Evolutionary conservation across 2,113 vertebrate species (phyloP).

Genomic region (Plecotus auritus): DNA sequence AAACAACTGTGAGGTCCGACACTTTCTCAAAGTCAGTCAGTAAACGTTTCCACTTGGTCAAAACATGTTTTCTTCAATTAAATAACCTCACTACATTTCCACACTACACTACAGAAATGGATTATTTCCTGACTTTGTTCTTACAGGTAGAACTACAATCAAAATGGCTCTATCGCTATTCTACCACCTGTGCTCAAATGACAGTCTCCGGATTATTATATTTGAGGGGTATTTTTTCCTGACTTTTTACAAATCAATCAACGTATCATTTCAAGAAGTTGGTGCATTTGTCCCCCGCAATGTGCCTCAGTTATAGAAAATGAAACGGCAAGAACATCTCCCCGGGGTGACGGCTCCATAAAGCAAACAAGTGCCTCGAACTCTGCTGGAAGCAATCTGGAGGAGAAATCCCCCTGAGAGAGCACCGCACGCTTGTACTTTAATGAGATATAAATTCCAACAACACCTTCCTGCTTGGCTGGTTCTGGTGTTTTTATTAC

Average conservation of each 20-base stretch:
- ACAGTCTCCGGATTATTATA: not conserved
- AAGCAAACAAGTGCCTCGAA: not conserved
- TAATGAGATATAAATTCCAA: conserved; percentile 47
- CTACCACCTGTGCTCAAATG: not conserved
- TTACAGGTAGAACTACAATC: not conserved
- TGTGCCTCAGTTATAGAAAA: not conserved
- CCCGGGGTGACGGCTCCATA: not conserved
- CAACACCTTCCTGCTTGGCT: conserved; percentile 24
- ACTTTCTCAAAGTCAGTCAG: not conserved
- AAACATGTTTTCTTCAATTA: not conserved
- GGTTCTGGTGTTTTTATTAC: conserved; percentile 50
- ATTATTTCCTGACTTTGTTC: not conserved
- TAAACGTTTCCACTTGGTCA: not conserved
- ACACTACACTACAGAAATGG: not conserved
- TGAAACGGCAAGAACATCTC: not conserved
- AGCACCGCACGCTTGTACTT: not conserved
- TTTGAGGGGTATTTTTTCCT: not conserved
- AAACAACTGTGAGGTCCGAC: not conserved
- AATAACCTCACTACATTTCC: not conserved
- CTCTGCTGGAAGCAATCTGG: not conserved
- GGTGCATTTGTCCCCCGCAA: not conserved
- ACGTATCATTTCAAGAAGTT: not conserved
- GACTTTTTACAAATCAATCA: not conserved
- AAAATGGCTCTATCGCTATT: not conserved
- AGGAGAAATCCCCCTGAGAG: not conserved